phyloP scores from a whole-genome alignment of 23 tunicate species.

The Aplidium turbinatum region DNA sequence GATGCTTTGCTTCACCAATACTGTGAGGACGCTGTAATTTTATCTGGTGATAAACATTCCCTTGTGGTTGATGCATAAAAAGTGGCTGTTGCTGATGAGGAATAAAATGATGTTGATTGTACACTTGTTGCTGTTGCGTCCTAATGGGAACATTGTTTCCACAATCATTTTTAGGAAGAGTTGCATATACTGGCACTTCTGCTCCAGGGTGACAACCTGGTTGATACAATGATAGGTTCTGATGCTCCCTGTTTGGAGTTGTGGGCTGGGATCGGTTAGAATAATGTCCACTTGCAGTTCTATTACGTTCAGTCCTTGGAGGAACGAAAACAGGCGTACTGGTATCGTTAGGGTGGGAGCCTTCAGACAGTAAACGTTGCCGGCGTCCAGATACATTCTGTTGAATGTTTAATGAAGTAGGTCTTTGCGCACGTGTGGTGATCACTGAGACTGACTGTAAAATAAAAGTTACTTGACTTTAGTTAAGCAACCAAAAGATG shows the following conservation, averaged over 20 bases:
- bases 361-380: constrained; percentile 49
- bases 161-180: constrained; percentile 38
- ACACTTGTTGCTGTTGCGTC: background rate
- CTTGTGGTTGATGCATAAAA: background rate
- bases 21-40: constrained; percentile 8
- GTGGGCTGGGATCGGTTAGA: constrained; percentile 55
- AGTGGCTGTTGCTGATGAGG: constrained; percentile 33
- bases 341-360: constrained; percentile 1
- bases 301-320: background rate
- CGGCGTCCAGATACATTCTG: constrained; percentile 16
- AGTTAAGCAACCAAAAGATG: background rate
- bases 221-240: constrained; percentile 32
- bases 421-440: constrained; percentile 37
- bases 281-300: constrained; percentile 10
- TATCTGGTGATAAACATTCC: constrained; percentile 21
- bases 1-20: no score
- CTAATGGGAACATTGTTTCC: no score
- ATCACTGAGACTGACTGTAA: background rate
- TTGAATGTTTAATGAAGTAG: constrained; percentile 47
- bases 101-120: constrained; percentile 32
- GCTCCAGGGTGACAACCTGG: background rate
- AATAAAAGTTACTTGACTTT: background rate
- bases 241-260: constrained; percentile 48
- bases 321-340: background rate
- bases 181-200: constrained; percentile 36